Conservation (phyloP, 2,888 invertebrate species). For the Macrophya alboannulata region DNA sequence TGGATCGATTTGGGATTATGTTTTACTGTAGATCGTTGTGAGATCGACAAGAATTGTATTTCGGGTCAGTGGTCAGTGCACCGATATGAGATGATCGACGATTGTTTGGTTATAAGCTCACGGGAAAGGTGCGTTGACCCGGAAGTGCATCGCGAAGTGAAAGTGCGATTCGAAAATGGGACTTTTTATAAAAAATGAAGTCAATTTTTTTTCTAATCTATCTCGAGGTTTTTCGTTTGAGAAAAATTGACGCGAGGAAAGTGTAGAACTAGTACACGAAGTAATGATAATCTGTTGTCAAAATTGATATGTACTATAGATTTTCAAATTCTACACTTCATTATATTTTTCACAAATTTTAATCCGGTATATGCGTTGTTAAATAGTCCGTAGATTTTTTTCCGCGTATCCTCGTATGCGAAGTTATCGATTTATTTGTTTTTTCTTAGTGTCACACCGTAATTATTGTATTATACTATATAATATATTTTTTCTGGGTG, state of each 20-base stretch:
- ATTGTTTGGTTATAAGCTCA: not conserved
- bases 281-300: not conserved
- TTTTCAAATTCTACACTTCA: constrained; percentile 23
- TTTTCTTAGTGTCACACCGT: constrained; percentile 34
- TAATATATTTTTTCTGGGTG: not conserved
- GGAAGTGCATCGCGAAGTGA: constrained; percentile 28
- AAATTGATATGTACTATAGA: not conserved
- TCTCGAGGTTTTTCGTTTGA: not conserved
- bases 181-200: not conserved
- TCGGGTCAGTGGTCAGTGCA: not conserved
- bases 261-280: not conserved
- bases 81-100: not conserved
- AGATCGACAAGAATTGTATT: not conserved
- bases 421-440: not conserved
- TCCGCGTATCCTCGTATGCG: constrained; percentile 30
- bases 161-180: constrained; percentile 8
- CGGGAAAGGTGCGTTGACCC: constrained; percentile 1
- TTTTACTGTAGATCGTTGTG: not conserved
- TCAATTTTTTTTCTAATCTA: not conserved
- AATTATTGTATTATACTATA: constrained; percentile 2
- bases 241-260: not conserved
- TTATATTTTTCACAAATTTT: constrained; percentile 31
- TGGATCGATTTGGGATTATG: not conserved
- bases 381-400: constrained; percentile 45
- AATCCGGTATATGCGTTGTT: constrained; percentile 46